Conservation (phyloP, 2,113 vertebrate species). For the Haliaeetus leucogaster region DNA sequence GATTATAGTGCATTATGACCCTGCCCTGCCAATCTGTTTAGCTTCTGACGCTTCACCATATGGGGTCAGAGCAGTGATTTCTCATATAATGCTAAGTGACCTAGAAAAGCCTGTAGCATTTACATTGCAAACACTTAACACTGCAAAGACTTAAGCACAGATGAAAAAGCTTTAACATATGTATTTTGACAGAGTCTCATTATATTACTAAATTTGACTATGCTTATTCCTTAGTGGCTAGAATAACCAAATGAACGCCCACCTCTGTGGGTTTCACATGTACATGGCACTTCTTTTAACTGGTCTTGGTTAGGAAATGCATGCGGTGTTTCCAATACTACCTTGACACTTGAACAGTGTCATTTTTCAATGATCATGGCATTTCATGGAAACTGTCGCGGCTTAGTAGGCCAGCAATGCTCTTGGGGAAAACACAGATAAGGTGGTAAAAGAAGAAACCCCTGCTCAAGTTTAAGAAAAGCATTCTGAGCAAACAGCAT, state of each 20-base stretch:
- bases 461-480: background rate
- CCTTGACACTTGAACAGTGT: background rate
- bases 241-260: background rate
- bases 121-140: conserved; percentile 31
- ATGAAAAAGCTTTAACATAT: background rate
- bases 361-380: background rate
- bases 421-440: background rate
- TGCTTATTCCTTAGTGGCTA: background rate
- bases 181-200: background rate
- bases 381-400: background rate
- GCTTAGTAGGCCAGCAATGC: background rate
- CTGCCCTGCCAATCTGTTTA: conserved; percentile 69
- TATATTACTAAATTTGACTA: background rate
- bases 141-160: conserved; percentile 2
- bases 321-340: background rate
- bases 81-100: conserved; percentile 64
- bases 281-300: background rate
- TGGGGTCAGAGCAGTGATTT: conserved; percentile 68
- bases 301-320: background rate
- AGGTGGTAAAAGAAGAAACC: background rate
- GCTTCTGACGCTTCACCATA: conserved; percentile 65
- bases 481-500: background rate
- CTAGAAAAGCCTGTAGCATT: conserved; percentile 69
- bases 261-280: background rate
- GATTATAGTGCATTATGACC: conserved; percentile 64